phyloP scores from a whole-genome alignment of 2,888 invertebrate species.

The Cerastis rubricosa region DNA sequence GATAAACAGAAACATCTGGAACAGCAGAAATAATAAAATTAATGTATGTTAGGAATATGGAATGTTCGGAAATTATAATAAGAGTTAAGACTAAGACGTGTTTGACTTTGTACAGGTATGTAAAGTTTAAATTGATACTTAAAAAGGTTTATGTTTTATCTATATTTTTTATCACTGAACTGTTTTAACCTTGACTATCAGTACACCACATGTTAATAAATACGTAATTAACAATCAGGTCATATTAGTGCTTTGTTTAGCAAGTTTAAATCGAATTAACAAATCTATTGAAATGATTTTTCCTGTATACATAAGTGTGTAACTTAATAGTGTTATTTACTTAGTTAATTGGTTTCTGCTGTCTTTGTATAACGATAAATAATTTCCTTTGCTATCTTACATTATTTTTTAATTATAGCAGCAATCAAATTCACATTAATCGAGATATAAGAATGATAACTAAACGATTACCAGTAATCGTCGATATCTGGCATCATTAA shows the following conservation, averaged over 20 bases:
- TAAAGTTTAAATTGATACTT: not conserved
- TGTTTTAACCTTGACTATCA: not conserved
- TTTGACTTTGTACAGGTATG: not conserved
- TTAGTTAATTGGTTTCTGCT: conserved; percentile 44
- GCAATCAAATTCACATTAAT: conserved; percentile 64
- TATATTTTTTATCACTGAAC: not conserved
- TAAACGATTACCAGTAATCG: conserved; percentile 70
- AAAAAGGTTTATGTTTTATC: not conserved
- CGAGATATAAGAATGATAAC: conserved; percentile 68
- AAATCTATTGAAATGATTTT: conserved; percentile 36
- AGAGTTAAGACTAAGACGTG: not conserved
- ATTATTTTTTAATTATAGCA: conserved; percentile 60
- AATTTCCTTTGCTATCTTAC: conserved; percentile 53
- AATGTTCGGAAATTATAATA: not conserved
- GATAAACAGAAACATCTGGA: too few relatives aligned
- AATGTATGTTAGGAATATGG: not conserved
- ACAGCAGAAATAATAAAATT: not conserved
- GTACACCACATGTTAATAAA: not conserved
- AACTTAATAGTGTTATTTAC: conserved; percentile 8
- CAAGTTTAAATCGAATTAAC: conserved; percentile 22
- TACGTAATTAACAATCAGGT: conserved; percentile 5
- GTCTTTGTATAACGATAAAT: conserved; percentile 46
- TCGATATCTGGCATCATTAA: conserved; percentile 65
- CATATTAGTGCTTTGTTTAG: not conserved
- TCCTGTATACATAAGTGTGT: conserved; percentile 17